phyloP scores from a whole-genome alignment of 2,797 vertebrate species.

The Clarias pachynema region DNA sequence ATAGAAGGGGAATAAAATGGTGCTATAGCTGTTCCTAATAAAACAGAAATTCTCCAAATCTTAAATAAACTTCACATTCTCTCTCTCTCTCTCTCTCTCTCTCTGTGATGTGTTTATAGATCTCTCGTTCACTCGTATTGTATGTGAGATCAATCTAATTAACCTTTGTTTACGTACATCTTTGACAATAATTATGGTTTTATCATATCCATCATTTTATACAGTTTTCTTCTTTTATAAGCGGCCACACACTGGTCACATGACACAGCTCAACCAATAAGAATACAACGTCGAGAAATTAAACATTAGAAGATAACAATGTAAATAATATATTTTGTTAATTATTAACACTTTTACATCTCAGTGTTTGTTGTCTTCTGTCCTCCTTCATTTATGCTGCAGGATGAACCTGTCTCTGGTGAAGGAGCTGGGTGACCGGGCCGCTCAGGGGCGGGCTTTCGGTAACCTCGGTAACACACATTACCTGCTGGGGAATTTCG shows the following conservation, averaged over 20 bases:
- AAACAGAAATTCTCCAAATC: too few relatives aligned
- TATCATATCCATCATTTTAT: background rate
- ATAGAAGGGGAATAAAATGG: too few relatives aligned
- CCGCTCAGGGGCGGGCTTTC: constrained; percentile 91
- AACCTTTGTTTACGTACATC: background rate
- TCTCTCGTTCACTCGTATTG: background rate
- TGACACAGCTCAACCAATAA: background rate
- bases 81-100: too few relatives aligned
- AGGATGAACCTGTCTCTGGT: constrained; percentile 95
- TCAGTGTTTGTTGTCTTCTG: background rate
- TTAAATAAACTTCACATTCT: background rate
- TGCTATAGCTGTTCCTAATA: too few relatives aligned
- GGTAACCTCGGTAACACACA: constrained; percentile 98
- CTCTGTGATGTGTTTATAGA: background rate
- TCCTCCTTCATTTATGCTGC: background rate
- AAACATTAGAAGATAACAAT: background rate
- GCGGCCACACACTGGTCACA: background rate
- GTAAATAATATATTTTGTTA: background rate
- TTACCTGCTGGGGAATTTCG: constrained; percentile 93
- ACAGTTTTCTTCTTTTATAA: background rate
- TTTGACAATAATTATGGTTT: background rate
- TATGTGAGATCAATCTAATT: background rate
- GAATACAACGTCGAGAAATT: background rate
- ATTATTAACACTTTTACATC: background rate
- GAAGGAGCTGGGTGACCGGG: constrained; percentile 92